These are phyloP conservation scores for Erpobdella octoculata DNA, from an alignment of 2,888 invertebrate species.

Conservation along the genomic window DNA sequence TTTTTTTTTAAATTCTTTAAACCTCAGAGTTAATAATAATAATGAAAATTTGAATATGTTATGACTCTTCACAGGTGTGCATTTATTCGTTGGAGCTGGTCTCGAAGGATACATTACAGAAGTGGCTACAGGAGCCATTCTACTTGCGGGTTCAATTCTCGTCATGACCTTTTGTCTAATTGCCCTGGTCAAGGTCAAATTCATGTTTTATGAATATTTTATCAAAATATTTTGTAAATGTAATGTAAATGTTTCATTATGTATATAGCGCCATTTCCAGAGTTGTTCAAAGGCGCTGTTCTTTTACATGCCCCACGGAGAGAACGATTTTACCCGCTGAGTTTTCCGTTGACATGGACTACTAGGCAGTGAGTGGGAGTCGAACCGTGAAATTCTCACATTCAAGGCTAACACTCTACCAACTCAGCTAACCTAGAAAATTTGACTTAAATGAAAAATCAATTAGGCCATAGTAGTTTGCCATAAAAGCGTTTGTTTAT, in stretches of 20 bases:
- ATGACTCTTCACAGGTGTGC: conserved; percentile 32
- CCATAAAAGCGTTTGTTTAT: too few species aligned
- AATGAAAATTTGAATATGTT: background rate
- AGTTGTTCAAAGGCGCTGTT: too few species aligned
- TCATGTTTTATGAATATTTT: background rate
- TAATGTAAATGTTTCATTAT: background rate
- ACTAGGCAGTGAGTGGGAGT: too few species aligned
- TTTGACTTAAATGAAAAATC: too few species aligned
- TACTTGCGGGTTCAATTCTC: conserved; percentile 53
- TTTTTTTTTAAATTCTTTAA: background rate
- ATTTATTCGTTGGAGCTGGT: conserved; percentile 30
- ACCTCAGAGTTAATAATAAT: background rate
- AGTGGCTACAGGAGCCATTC: conserved; percentile 51
- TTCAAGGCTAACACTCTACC: too few species aligned
- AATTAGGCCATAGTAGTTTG: too few species aligned
- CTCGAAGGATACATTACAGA: conserved; percentile 39
- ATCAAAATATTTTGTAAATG: background rate
- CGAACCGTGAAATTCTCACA: too few species aligned
- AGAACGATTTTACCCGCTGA: too few species aligned
- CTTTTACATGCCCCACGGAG: too few species aligned
- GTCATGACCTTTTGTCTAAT: conserved; percentile 54
- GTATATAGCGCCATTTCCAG: too few species aligned
- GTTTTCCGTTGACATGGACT: too few species aligned
- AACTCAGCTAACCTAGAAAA: too few species aligned
- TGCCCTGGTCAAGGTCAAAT: conserved; percentile 52